Base-by-base conservation (phyloP, 1,140 invertebrate species). In the Cotesia glomerata region DNA sequence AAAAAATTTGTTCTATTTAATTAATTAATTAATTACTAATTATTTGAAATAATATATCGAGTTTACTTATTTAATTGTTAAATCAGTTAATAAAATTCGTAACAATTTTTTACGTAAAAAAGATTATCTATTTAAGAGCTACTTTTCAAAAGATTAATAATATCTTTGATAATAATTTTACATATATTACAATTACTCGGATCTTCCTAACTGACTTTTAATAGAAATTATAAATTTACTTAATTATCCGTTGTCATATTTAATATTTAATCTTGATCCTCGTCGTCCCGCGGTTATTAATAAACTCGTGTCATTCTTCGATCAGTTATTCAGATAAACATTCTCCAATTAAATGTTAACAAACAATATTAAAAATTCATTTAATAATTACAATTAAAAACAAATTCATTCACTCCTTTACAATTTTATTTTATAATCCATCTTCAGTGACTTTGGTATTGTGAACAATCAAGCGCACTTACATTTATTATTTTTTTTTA, bases 211-310 rank as follows among this genome's bases (percentile, higher is more conserved):
- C 14, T 36, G 34, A 13, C 11, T 66, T 45, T 49, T 36, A 39
- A n/a, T 54, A 32, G 2, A 45, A 49, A 14, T 70, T 39, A 39
- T 39, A 39, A 39, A 45, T 45, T 45, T 45, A 45, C 8, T 61
- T 7, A 69, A 18, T 63, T 18, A 51, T 52, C 36, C 18, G n/a
- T 45, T 59, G 14, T 56, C 61, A n/a, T 71, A 13, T 11, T 36
- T 16, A 39, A 39, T 61, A 51, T 49, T 56, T 51, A 32, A 35
- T 52, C 63, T 56, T 51, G 16, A 35, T 52, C 63, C 65, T 74
- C 72, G 72, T 74, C 72, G 51, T 69, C 68, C 72, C 72, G 52
- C 49, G 69, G 72, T 13, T 14, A 45, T 34, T 26, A 36, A 54
- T 69, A 69, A 61, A 64, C 69, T 63, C 49, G 56, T 67, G 63